These are phyloP conservation scores for Brachionus calyciflorus DNA, from an alignment of 1,140 invertebrate species.

Conservation along the genomic window DNA sequence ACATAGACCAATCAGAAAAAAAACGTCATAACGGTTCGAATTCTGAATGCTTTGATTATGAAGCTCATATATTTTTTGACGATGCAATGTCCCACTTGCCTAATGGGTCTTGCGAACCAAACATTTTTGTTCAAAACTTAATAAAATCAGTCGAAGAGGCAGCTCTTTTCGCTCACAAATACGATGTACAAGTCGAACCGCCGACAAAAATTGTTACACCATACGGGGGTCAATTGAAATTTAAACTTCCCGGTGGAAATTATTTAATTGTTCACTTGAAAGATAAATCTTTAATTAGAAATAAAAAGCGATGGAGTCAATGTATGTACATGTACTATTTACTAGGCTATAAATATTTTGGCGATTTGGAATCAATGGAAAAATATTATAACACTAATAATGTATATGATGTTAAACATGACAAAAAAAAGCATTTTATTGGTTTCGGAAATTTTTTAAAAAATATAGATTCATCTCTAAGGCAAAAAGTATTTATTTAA, in stretches of 20 bases:
- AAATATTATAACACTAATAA: background rate
- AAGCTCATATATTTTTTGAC: constrained; percentile 45
- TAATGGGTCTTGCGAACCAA: constrained; percentile 48
- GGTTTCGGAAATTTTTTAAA: constrained; percentile 41
- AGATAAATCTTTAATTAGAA: constrained; percentile 61
- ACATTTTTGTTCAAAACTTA: constrained; percentile 52
- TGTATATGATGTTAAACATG: constrained; percentile 11
- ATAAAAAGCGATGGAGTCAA: constrained; percentile 63
- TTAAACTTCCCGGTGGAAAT: constrained; percentile 60
- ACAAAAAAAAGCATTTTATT: constrained; percentile 22
- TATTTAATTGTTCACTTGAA: constrained; percentile 61
- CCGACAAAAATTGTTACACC: constrained; percentile 60
- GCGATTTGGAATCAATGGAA: constrained; percentile 13
- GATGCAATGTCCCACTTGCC: constrained; percentile 29
- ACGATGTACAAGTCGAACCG: constrained; percentile 48
- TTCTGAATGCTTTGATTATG: constrained; percentile 33
- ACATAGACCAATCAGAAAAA: constrained; percentile 31
- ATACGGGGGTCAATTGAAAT: constrained; percentile 61
- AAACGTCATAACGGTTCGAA: background rate
- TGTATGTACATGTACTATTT: constrained; percentile 97
- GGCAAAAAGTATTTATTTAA: constrained; percentile 2
- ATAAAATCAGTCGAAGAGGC: constrained; percentile 53
- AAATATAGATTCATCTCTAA: constrained; percentile 7
- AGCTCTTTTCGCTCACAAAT: constrained; percentile 49
- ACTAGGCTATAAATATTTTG: constrained; percentile 75